Evolutionary conservation across 1,140 invertebrate genomes (phyloP), one percentile per base, ranked within the genome.

Genomic region (Pseudomyrmex flavicornis): DNA sequence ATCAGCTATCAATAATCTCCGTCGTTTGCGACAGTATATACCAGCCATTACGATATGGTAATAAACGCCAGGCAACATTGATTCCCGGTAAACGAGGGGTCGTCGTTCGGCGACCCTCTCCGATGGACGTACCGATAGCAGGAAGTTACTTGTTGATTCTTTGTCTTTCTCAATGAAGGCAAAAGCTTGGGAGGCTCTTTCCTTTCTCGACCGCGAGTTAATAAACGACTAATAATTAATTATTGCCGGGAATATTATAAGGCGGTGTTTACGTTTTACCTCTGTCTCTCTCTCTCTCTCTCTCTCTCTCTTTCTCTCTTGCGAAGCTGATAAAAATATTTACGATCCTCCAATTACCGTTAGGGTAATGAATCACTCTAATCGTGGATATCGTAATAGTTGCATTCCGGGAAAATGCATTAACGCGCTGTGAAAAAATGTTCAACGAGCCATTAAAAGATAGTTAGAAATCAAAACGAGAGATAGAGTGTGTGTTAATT

Each of bases 1-100:
- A 73, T 88, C 86, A 83, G 79, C 79, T 77, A 82, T 84, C 70
- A 76, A 80, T 88, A 75, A 86, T 80, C 75, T 62, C 22, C 59
- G 74, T 80, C 85, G 58, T 76, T 48, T 56, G 44, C n/a, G 54
- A 68, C 69, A 22, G 68, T 54, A 56, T 56, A 22, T 35, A 35
- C 35, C 54, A 22, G 50, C 82, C 76, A 85, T 82, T 87, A 82
- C 35, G 52, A 84, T 70, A 65, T 59, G 74, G 20, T 84, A 86
- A 88, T 84, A 76, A 84, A 70, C 58, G 59, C 35, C 35, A 35
- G 17, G 44, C 52, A 66, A 44, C 65, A 52, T 54, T 72, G 77
- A 68, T 75, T 82, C 76, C n/a, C 80, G 73, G 48, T 73, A 74
- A 83, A 83, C 77, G 68, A 74, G 48, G 56, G 62, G 54, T 48